Evolutionary conservation across 2,888 invertebrate species (phyloP).

Genomic region (Drosophila ustulata): DNA sequence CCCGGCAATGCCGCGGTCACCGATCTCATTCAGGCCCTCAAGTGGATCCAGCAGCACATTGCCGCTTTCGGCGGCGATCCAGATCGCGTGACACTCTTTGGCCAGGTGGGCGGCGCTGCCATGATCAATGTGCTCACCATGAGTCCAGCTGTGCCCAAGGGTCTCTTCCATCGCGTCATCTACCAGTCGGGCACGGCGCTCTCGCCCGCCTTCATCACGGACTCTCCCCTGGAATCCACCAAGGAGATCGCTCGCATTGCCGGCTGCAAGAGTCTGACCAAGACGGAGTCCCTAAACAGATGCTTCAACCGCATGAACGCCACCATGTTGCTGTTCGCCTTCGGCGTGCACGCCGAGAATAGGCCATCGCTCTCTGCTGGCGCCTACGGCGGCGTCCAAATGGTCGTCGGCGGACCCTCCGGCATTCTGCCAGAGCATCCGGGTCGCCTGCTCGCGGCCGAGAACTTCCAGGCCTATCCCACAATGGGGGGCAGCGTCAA

Average conservation of each 20-base stretch:
- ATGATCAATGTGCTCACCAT: conserved; percentile 85
- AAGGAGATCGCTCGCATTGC: conserved; percentile 83
- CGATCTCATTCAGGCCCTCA: conserved; percentile 86
- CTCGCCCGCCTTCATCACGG: conserved; percentile 86
- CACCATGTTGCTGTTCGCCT: conserved; percentile 83
- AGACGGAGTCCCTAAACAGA: conserved; percentile 78
- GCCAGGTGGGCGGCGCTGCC: conserved; percentile 86
- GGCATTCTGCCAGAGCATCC: conserved; percentile 83
- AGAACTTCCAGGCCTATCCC: conserved; percentile 83
- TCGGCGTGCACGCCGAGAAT: conserved; percentile 78
- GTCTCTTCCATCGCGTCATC: conserved; percentile 86
- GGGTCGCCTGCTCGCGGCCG: conserved; percentile 75
- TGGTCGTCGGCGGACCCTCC: conserved; percentile 84
- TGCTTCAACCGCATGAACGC: conserved; percentile 83
- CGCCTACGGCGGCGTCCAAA: conserved; percentile 79
- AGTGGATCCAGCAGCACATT: conserved; percentile 86
- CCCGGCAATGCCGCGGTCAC: conserved; percentile 87
- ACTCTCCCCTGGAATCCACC: conserved; percentile 82
- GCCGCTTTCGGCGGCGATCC: conserved; percentile 86
- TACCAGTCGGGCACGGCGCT: conserved; percentile 86
- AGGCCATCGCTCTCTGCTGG: conserved; percentile 63
- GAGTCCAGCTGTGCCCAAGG: conserved; percentile 84
- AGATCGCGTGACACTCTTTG: conserved; percentile 85
- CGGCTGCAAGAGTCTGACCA: conserved; percentile 81
- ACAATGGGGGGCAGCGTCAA: conserved; percentile 85